These are phyloP conservation scores for Buathra laborator DNA, from an alignment of 2,888 invertebrate genomes.

Conservation along the genomic window DNA sequence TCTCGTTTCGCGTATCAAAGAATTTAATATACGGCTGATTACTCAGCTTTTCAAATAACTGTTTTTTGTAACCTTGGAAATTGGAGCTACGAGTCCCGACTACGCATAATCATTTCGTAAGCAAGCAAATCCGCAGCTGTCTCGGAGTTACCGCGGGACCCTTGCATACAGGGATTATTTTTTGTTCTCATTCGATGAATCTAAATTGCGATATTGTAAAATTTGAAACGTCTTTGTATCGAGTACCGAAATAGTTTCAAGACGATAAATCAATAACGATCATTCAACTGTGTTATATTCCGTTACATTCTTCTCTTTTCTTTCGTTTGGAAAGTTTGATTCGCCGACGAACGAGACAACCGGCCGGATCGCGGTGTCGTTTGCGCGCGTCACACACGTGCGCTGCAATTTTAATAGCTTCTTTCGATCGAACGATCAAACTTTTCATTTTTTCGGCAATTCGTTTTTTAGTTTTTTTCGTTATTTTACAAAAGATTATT, in stretches of 20 bases:
- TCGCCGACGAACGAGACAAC: neutral
- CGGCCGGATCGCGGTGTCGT: neutral
- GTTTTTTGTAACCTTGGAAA: slow-evolving; percentile 74
- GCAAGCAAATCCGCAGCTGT: neutral
- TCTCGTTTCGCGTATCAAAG: slow-evolving; percentile 68
- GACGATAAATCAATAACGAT: neutral
- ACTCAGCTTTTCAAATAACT: slow-evolving; percentile 79
- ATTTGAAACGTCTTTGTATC: neutral
- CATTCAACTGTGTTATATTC: neutral
- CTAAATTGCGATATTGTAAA: neutral
- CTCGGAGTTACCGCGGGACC: slow-evolving; percentile 1
- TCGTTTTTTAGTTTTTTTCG: too few relatives aligned
- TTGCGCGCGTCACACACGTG: too few relatives aligned
- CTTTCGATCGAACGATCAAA: too few relatives aligned
- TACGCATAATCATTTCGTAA: slow-evolving; percentile 16
- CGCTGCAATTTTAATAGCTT: too few relatives aligned
- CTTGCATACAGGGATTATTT: slow-evolving; percentile 3
- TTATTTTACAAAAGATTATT: too few relatives aligned
- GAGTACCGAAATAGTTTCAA: neutral
- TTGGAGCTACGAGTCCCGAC: slow-evolving; percentile 58
- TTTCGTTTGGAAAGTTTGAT: neutral
- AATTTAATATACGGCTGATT: slow-evolving; percentile 75
- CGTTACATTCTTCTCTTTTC: neutral
- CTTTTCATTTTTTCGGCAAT: too few relatives aligned
- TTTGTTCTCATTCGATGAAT: too few relatives aligned